Evolutionary conservation across 53 echinoderm and acorn worm genomes (phyloP).

Genomic region (Echinometra lucunter): DNA sequence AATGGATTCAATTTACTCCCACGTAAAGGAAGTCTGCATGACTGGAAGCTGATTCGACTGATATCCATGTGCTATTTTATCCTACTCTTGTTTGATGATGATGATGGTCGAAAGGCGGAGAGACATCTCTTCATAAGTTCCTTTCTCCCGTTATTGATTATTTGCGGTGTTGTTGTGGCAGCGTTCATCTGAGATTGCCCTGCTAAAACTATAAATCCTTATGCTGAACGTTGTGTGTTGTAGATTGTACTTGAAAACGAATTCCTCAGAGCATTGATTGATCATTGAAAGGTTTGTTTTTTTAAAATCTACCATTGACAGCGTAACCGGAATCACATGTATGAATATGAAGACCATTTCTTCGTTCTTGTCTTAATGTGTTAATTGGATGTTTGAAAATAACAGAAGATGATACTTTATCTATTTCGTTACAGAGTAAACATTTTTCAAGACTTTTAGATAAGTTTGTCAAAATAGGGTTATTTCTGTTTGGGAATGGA

Average conservation of each 20-base stretch:
- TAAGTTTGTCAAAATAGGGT: too few relatives aligned
- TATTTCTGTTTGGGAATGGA: too few relatives aligned
- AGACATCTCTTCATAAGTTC: not conserved
- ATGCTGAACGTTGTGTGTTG: not conserved
- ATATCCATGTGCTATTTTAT: not conserved
- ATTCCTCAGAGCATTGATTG: not conserved
- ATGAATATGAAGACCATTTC: too few relatives aligned
- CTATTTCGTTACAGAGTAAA: too few relatives aligned
- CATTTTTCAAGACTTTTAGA: too few relatives aligned
- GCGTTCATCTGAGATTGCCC: not conserved
- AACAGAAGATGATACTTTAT: too few relatives aligned
- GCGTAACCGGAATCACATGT: too few relatives aligned
- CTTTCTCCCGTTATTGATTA: not conserved
- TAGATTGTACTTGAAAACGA: not conserved
- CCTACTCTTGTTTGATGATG: not conserved
- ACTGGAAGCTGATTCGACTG: not conserved
- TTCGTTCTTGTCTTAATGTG: too few relatives aligned
- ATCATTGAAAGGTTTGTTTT: too few relatives aligned
- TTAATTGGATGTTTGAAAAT: too few relatives aligned
- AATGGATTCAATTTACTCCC: conserved; percentile 26
- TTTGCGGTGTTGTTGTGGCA: not conserved
- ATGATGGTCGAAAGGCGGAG: not conserved
- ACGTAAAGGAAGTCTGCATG: conserved; percentile 18
- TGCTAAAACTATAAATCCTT: not conserved
- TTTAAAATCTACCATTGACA: too few relatives aligned